Conservation (phyloP, 2,888 invertebrate genomes). For the Odontothrips loti region DNA sequence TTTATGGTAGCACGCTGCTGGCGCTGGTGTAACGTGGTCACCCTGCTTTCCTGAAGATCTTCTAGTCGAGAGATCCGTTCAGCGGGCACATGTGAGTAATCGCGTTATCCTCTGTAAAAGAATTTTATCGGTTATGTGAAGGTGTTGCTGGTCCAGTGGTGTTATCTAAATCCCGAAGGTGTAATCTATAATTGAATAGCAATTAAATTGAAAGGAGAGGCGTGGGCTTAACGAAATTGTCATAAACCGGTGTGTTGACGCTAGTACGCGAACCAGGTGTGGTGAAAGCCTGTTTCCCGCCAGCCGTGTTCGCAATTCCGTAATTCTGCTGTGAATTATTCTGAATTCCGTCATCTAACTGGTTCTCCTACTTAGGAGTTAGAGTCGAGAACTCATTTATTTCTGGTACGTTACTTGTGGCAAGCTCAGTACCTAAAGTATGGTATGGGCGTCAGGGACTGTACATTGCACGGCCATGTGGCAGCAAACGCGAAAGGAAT, state of each 20-base stretch:
- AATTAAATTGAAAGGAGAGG: too few species aligned
- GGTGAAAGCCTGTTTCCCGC: slow-evolving; percentile 47
- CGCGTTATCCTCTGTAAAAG: not conserved
- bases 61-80: slow-evolving; percentile 16
- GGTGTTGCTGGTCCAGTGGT: not conserved
- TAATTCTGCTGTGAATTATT: not conserved
- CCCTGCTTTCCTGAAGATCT: slow-evolving; percentile 7
- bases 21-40: slow-evolving; percentile 20
- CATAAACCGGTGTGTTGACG: slow-evolving; percentile 43
- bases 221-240: not conserved
- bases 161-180: not conserved
- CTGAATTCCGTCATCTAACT: too few species aligned
- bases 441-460: not conserved
- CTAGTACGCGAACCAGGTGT: slow-evolving; percentile 41
- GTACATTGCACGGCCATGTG: not conserved
- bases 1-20: not conserved
- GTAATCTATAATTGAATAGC: too few species aligned
- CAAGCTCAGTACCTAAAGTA: too few species aligned
- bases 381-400: too few species aligned
- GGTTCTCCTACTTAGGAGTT: too few species aligned
- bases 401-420: too few species aligned
- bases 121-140: not conserved
- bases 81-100: slow-evolving; percentile 18
- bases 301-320: slow-evolving; percentile 47
- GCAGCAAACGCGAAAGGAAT: not conserved